Evolutionary conservation across 2,888 invertebrate species (phyloP), one percentile per base, ranked within the genome.

Genomic region (Bursaphelenchus okinawaensis): DNA sequence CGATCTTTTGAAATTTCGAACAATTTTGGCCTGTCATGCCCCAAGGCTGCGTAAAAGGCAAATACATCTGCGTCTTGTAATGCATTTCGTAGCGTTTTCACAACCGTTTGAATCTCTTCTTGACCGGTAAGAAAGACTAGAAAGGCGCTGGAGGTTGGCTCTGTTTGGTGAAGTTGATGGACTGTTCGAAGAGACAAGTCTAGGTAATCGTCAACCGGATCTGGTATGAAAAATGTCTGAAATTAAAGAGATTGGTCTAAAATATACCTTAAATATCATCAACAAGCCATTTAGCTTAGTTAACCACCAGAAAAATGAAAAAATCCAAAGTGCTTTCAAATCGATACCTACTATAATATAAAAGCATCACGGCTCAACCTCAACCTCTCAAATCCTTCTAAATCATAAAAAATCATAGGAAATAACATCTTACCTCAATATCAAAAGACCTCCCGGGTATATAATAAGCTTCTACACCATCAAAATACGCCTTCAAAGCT

Each of bases 401-500:
- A 54, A n/a, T 52, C 4, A 8, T 12, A 9, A 19, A 16, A 63
- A 67, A 28, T 28, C 40, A n/a, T n/a, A n/a, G n/a, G n/a, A n/a
- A n/a, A n/a, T n/a, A n/a, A n/a, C n/a, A n/a, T n/a, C 66, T 52
- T 64, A 86, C 85, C 81, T 85, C 79, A 26, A 86, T 84, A 1
- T 91, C 90, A 84, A 88, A 89, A 31, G 91, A 91, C 70, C 94
- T 86, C 0, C 96, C 96, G 84, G 92, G 90, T 54, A 96, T 85
- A 83, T 93, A 93, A 75, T 93, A 87, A 0, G 91, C 91, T 55
- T 90, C 89, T 56, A 91, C 91, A 66, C 89, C 88, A 78, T 90
- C 88, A 83, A 93, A 96, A 83, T 93, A 98, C 69, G 88, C 87
- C 31, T 90, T 89, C 84, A 96, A 94, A 79, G 91, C 89, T 80